phyloP scores from a whole-genome alignment of 2,888 invertebrate species.

The Ypsolopha scabrella region DNA sequence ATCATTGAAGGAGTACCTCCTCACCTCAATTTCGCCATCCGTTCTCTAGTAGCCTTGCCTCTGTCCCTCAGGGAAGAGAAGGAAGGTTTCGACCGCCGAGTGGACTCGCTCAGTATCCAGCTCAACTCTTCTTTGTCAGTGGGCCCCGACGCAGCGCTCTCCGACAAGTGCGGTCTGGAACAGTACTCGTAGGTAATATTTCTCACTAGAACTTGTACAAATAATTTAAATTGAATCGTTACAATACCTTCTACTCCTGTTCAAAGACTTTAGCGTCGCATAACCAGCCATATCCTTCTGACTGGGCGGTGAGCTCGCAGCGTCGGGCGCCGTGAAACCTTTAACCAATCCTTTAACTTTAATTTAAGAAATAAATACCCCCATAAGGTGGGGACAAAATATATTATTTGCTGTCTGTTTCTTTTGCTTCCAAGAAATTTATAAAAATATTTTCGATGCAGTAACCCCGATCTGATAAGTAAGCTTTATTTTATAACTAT shows the following conservation, averaged over 20 bases:
- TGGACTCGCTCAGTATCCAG: constrained; percentile 78
- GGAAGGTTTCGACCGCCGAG: constrained; percentile 69
- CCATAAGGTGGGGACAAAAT: too few relatives aligned
- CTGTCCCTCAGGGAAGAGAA: constrained; percentile 73
- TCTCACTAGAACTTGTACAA: too few relatives aligned
- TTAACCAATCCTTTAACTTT: too few relatives aligned
- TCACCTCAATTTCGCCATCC: constrained; percentile 51
- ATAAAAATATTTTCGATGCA: too few relatives aligned
- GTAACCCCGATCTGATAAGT: too few relatives aligned
- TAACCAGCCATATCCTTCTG: constrained; percentile 83
- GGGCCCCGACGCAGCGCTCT: constrained; percentile 70
- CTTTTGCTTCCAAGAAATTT: too few relatives aligned
- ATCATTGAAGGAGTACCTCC: background rate
- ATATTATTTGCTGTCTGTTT: too few relatives aligned
- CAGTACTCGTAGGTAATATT: too few relatives aligned
- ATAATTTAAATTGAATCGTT: too few relatives aligned
- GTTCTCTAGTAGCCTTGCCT: constrained; percentile 43
- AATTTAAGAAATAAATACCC: too few relatives aligned
- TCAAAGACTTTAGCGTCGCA: constrained; percentile 76
- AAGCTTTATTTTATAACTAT: too few relatives aligned
- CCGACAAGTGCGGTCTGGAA: constrained; percentile 73
- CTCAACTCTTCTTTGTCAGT: constrained; percentile 72
- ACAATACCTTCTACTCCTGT: constrained; percentile 64
- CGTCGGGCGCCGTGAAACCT: constrained; percentile 67
- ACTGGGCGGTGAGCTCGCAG: constrained; percentile 72